Evolutionary conservation across 2,113 vertebrate genomes (phyloP).

Genomic region (Ctenomys sociabilis): DNA sequence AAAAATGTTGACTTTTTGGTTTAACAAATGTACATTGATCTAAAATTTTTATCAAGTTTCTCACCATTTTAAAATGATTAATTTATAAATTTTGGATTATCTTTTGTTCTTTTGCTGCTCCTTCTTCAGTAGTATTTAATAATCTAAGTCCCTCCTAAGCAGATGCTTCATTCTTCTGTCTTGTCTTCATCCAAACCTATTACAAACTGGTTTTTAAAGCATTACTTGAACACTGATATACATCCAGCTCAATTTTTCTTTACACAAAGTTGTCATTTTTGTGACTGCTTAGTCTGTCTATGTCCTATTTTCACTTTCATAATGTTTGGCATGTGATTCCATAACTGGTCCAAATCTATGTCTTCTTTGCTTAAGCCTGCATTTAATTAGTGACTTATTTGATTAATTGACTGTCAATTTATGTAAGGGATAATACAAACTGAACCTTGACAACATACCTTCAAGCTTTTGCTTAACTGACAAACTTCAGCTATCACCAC

Average conservation of each 20-base stretch:
- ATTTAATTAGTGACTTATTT: neutral
- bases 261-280: neutral
- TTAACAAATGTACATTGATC: neutral
- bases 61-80: neutral
- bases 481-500: neutral
- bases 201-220: neutral
- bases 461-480: neutral
- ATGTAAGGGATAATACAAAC: neutral
- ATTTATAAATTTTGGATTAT: neutral
- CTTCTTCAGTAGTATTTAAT: neutral
- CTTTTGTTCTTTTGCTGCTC: too few relatives aligned
- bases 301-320: neutral
- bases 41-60: neutral
- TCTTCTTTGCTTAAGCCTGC: neutral
- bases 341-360: neutral
- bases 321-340: neutral
- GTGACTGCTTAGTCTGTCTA: neutral
- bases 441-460: neutral
- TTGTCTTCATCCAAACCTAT: neutral
- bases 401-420: neutral
- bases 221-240: neutral
- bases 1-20: neutral
- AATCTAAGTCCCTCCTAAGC: neutral
- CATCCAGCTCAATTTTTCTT: neutral
- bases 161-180: neutral